These are phyloP conservation scores for Thysanoteuthis rhombus DNA, from an alignment of 2,888 invertebrate species.

Conservation along the genomic window DNA sequence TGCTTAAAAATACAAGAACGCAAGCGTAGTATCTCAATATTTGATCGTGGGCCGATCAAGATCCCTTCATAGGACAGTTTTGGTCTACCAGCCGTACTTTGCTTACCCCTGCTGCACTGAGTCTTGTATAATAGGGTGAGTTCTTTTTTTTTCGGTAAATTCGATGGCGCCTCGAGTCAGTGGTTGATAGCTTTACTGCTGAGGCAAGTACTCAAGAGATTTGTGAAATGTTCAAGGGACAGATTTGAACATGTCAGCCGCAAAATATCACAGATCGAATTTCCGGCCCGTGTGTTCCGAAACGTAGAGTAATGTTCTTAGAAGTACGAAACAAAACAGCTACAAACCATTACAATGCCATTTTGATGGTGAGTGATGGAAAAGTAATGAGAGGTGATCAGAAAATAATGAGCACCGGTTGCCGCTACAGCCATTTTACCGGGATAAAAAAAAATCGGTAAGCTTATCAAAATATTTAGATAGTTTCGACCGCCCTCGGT, in stretches of 20 bases:
- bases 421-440: neutral
- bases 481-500: neutral
- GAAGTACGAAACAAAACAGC: neutral
- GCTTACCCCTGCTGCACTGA: too few species aligned
- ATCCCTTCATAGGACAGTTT: too few species aligned
- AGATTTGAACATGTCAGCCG: neutral
- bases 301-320: neutral
- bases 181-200: neutral
- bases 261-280: too few species aligned
- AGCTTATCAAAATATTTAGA: neutral
- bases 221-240: neutral
- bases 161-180: neutral
- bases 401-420: neutral
- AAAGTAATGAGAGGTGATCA: neutral
- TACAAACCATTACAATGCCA: neutral
- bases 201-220: neutral
- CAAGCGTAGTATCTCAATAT: too few species aligned
- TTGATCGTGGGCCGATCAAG: too few species aligned
- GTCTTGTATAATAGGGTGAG: too few species aligned
- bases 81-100: too few species aligned
- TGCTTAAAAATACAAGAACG: too few species aligned
- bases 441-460: neutral
- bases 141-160: too few species aligned
- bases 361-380: neutral
- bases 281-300: neutral